Conservation (phyloP, 2,113 vertebrate genomes). For the Pomatorhinus ruficollis region DNA sequence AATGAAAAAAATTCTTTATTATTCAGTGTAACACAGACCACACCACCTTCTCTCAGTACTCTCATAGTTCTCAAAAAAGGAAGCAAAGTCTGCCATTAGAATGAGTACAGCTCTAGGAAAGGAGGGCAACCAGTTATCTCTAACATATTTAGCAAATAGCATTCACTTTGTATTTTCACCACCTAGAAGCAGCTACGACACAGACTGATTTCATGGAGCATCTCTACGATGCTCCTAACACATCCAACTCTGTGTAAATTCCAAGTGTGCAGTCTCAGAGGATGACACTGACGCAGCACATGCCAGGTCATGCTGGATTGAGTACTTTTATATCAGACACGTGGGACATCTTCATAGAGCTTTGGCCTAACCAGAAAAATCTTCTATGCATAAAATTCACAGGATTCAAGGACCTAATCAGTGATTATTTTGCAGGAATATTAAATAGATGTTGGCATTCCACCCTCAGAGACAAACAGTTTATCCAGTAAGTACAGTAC, state of each 20-base stretch:
- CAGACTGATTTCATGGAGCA: background rate
- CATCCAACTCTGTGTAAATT: background rate
- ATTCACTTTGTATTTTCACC: background rate
- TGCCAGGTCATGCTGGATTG: background rate
- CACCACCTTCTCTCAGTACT: background rate
- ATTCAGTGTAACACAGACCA: background rate
- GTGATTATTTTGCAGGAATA: background rate
- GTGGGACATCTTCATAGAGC: background rate
- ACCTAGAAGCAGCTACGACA: background rate
- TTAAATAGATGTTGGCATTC: background rate
- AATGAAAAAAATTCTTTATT: background rate
- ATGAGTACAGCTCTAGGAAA: background rate
- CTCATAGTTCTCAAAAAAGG: slow-evolving; percentile 26
- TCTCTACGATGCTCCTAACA: background rate
- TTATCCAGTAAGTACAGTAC: background rate
- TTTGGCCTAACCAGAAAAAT: background rate
- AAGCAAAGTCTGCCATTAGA: background rate
- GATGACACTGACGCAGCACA: background rate
- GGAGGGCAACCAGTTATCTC: background rate
- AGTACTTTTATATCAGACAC: background rate
- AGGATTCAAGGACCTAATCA: background rate
- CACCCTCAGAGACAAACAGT: background rate
- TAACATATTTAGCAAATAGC: background rate
- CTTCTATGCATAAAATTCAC: background rate
- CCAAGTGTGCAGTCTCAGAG: background rate